Evolutionary conservation across 2,888 invertebrate genomes (phyloP), one percentile per base, ranked within the genome.

Genomic region (Pachymerium ferrugineum): DNA sequence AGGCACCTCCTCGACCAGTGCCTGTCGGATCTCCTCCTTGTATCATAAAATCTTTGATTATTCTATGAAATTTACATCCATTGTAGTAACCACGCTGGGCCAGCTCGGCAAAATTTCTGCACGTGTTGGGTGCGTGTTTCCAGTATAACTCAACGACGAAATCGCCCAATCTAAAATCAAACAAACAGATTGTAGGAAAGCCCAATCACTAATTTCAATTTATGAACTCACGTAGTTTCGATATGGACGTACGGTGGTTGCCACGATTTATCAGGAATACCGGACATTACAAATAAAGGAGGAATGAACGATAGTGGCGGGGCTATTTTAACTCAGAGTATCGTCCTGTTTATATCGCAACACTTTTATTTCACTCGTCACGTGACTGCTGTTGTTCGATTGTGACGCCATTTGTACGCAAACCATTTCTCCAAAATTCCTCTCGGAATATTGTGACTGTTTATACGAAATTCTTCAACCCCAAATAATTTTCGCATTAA

Each of bases 71-170:
- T 79, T 94, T 91, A 3, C 96, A 93, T 77, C 92, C 93, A 83
- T 97, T 96, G 82, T 97, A 99, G 83, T 97, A 99, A 22, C 96
- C 97, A 79, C 97, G 86, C 75, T 95, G 86, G 0, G 92, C 87
- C 29, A 99, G 85, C 83, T 99, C 98, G 75, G 97, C 97, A 84
- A 99, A 98, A 82, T 99, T 99, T 80, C 94, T 87, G 79, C 99
- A 99, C 0, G 98, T 97, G 78, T 89, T 89, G n/a, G 98, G 98
- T 0, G 98, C 91, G 82, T 99, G 97, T 81, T 94, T 93, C 99
- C 99, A 99, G 81, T 99, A 99, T 77, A 99, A 86, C 83, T 99
- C 98, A 70, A 98, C 84, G 0, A 89, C 87, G 71, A 99, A 86
- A 79, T 90, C 90, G 0, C 99, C 99, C 95, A 98, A 97, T 68